Conservation (phyloP, 2,113 vertebrate genomes). For the Pandion haliaetus region DNA sequence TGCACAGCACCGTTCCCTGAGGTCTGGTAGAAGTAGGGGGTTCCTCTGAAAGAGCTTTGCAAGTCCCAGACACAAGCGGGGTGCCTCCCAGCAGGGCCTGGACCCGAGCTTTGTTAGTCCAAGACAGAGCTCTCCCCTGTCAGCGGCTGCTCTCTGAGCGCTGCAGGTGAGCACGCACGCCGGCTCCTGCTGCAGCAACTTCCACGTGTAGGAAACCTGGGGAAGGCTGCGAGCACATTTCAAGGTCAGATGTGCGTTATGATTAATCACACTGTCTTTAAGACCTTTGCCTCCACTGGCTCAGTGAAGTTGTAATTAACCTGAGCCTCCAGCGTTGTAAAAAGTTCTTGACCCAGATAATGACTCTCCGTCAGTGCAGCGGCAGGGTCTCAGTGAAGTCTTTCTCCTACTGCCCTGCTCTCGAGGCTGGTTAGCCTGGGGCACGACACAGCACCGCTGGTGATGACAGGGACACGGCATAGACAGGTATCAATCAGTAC, state of each 20-base stretch:
- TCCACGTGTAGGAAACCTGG: background rate
- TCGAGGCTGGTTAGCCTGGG: background rate
- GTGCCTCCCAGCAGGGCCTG: background rate
- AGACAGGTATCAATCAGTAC: fast-evolving
- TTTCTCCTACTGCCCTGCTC: background rate
- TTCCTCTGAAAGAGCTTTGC: background rate
- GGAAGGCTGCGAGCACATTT: background rate
- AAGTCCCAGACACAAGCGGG: no score
- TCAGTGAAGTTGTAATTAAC: background rate
- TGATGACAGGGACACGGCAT: background rate
- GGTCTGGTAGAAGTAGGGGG: no score
- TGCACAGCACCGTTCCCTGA: background rate
- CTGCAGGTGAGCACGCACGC: background rate
- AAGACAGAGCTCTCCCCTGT: background rate
- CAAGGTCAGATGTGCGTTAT: background rate
- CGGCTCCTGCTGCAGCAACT: background rate
- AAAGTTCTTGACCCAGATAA: background rate
- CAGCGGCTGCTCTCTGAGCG: background rate
- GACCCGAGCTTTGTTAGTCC: no score
- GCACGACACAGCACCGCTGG: background rate
- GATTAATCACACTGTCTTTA: background rate
- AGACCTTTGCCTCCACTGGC: background rate
- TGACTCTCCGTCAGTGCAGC: background rate
- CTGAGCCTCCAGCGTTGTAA: background rate
- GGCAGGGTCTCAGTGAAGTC: background rate